Evolutionary conservation across 1,140 invertebrate genomes (phyloP).

Genomic region (Tetragonula clypearis): DNA sequence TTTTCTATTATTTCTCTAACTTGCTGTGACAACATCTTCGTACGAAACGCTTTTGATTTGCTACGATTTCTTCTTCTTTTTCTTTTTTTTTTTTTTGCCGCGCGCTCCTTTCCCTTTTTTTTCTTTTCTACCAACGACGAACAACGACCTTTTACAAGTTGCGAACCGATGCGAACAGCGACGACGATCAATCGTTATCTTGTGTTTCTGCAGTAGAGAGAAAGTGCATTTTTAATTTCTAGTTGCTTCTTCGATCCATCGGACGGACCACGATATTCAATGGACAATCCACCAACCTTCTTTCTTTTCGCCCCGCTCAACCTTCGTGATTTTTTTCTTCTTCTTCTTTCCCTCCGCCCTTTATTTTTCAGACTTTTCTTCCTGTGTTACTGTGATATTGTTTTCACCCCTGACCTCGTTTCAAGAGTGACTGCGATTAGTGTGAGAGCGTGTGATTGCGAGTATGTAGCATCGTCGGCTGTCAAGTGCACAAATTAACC

Average conservation of each 20-base stretch:
- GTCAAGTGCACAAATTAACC: constrained; percentile 70
- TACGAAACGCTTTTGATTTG: constrained; percentile 21
- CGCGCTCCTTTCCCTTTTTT: background rate
- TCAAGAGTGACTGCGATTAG: constrained; percentile 58
- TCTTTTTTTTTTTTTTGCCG: background rate
- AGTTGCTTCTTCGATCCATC: constrained; percentile 2
- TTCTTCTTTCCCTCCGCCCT: background rate
- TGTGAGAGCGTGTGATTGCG: constrained; percentile 65
- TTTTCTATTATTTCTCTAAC: background rate
- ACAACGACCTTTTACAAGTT: background rate
- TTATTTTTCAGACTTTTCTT: constrained; percentile 33
- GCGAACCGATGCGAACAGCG: background rate
- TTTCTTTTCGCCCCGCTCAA: background rate
- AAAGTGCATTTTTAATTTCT: background rate
- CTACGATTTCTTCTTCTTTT: background rate
- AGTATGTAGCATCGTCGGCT: constrained; percentile 49
- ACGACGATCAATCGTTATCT: background rate
- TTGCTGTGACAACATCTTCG: background rate
- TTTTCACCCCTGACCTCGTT: constrained; percentile 34
- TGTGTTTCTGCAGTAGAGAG: background rate
- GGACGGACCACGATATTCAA: background rate
- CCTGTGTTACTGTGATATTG: constrained; percentile 15
- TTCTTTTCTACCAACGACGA: background rate
- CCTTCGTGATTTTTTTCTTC: background rate
- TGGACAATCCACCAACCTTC: background rate